Base-by-base conservation (phyloP, 2,888 invertebrate species). In the Napeogenes inachia region DNA sequence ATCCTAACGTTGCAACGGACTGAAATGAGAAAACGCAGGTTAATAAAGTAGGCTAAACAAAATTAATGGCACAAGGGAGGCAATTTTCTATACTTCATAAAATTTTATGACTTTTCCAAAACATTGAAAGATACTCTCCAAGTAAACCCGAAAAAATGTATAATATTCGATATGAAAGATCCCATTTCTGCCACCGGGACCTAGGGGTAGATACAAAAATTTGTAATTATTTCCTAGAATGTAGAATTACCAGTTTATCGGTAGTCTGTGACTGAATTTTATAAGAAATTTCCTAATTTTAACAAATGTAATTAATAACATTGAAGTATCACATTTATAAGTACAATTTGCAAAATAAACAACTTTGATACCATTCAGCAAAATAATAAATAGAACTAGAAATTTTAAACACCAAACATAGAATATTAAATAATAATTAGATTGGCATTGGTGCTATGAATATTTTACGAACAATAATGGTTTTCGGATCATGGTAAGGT, bases 211-310 rank as follows among this genome's bases (percentile, higher is more conserved):
- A 76, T 73, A 75, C 80, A 78, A 78, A 75, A 77, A 84, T 84
- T 87, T 81, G 85, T 83, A 85, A 84, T 82, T 81, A 72, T 86
- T 89, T 89, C 88, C 82, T 89, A 89, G 85, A 74, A 61, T 72
- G 79, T 89, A 89, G 85, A 74, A 78, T 83, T 81, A 84, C 80
- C 78, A 78, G 84, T 82, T 87, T 83, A 84, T 73, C 80, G 84
- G 85, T 89, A 89, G 90, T 81, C 83, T 76, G 87, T 83, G 90
- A 90, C 89, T 89, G 89, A 90, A 88, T 87, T 89, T 89, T 89
- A 82, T 88, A 89, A 87, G 72, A 73, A 75, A 78, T 81, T 75
- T 84, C 81, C 80, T 81, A 84, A 81, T 85, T 82, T 82, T 83
- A 86, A 78, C 79, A 78, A 82, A 78, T 80, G 81, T 86, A 84